Conservation (phyloP, 1,140 invertebrate genomes). For the Polyergus mexicanus region DNA sequence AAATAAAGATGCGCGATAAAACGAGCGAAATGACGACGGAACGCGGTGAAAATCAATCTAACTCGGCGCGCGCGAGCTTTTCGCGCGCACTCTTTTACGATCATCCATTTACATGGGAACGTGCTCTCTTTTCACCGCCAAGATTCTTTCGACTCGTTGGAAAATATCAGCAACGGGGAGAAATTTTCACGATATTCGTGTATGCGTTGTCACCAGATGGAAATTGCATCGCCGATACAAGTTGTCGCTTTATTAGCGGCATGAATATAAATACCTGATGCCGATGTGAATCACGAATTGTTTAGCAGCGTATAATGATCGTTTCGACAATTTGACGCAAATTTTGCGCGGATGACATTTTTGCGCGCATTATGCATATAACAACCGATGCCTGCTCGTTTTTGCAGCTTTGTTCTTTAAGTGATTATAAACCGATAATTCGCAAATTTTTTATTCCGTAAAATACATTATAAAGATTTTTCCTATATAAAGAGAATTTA, state of each 20-base stretch:
- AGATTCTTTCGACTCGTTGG: background rate
- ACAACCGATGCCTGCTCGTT: background rate
- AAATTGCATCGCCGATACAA: constrained; percentile 2
- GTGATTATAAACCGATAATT: background rate
- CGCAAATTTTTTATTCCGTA: background rate
- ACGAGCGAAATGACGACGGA: background rate
- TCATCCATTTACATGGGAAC: constrained; percentile 42
- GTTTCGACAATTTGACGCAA: constrained; percentile 14
- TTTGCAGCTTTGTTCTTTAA: background rate
- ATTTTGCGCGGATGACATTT: background rate
- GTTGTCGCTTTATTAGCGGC: constrained; percentile 20
- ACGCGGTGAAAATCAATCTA: constrained; percentile 50
- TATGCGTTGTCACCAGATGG: background rate
- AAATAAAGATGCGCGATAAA: constrained; percentile 25
- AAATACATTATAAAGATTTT: background rate
- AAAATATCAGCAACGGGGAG: background rate
- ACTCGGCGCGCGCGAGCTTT: constrained; percentile 27
- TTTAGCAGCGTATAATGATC: background rate
- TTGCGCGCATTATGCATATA: background rate
- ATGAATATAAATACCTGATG: constrained; percentile 11
- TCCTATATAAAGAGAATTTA: background rate
- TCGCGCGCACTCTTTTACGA: constrained; percentile 32
- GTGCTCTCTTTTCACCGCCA: background rate
- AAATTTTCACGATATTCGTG: background rate
- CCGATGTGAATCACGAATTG: background rate